Conservation (phyloP, 2,888 invertebrate genomes). For the Dendrolimus houi region DNA sequence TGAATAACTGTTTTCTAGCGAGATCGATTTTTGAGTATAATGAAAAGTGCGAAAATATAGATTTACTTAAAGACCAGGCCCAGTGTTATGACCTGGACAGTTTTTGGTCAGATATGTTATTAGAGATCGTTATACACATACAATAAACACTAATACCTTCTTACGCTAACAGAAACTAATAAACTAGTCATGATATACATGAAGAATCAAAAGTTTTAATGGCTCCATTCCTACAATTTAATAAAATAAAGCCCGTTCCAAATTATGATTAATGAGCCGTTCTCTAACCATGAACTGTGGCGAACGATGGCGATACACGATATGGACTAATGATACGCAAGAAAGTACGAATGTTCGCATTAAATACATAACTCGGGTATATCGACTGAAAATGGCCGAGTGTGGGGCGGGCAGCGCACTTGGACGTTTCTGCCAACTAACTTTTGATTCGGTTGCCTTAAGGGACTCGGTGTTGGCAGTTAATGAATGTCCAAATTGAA, state of each 20-base stretch:
- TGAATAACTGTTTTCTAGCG: too few species aligned
- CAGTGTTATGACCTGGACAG: too few species aligned
- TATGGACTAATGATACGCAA: neutral
- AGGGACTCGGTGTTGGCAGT: constrained; percentile 18
- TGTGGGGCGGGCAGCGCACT: neutral
- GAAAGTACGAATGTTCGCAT: neutral
- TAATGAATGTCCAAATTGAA: constrained; percentile 19
- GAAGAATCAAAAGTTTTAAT: too few species aligned
- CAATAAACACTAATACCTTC: too few species aligned
- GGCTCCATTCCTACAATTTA: neutral
- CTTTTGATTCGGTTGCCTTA: constrained; percentile 18
- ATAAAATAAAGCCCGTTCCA: neutral
- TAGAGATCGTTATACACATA: too few species aligned
- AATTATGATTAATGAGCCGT: neutral
- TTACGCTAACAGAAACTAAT: too few species aligned
- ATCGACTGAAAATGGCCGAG: neutral
- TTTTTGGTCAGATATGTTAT: too few species aligned
- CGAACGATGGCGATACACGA: neutral
- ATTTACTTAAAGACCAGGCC: too few species aligned
- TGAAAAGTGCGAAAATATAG: too few species aligned
- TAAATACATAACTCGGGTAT: neutral
- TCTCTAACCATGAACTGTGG: neutral
- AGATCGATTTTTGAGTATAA: too few species aligned
- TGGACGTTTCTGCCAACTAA: neutral
- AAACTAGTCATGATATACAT: too few species aligned